These are phyloP conservation scores for Scaptomyza parva DNA, from an alignment of 2,888 invertebrate genomes.

Conservation along the genomic window DNA sequence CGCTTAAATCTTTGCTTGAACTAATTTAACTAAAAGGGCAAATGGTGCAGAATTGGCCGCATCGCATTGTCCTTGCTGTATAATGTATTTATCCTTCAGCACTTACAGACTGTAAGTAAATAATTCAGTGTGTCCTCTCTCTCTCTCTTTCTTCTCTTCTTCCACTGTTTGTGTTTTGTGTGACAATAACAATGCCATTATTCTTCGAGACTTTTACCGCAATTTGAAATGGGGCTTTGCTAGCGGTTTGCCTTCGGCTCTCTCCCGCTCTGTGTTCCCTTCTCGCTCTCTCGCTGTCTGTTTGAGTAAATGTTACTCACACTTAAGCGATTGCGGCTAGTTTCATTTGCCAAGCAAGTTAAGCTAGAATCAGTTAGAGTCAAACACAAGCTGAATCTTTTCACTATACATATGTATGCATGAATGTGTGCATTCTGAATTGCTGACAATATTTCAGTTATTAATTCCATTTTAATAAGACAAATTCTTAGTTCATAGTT, in stretches of 20 bases:
- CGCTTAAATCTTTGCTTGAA: too few relatives aligned
- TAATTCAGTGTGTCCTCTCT: conserved; percentile 11
- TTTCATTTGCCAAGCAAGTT: conserved; percentile 18
- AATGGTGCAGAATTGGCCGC: conserved; percentile 51
- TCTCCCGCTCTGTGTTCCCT: not conserved
- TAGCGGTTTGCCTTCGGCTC: conserved; percentile 47
- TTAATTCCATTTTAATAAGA: too few relatives aligned
- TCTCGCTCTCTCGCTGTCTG: conserved; percentile 4
- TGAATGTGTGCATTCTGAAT: too few relatives aligned
- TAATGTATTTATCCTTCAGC: conserved; percentile 57
- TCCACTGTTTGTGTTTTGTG: conserved; percentile 21
- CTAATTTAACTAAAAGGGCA: conserved; percentile 58
- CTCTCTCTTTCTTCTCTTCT: not conserved
- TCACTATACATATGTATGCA: not conserved
- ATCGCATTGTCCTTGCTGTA: conserved; percentile 49
- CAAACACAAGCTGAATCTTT: conserved; percentile 9
- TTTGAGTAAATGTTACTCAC: conserved; percentile 33
- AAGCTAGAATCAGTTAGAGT: conserved; percentile 29
- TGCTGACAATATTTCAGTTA: too few relatives aligned
- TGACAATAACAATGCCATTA: conserved; percentile 65
- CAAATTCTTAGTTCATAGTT: too few relatives aligned
- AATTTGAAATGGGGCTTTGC: conserved; percentile 63
- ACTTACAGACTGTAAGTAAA: conserved; percentile 55
- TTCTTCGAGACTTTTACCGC: conserved; percentile 58
- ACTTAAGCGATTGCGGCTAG: conserved; percentile 63